Base-by-base conservation (phyloP, 2,113 vertebrate genomes). In the Argyrosomus japonicus region DNA sequence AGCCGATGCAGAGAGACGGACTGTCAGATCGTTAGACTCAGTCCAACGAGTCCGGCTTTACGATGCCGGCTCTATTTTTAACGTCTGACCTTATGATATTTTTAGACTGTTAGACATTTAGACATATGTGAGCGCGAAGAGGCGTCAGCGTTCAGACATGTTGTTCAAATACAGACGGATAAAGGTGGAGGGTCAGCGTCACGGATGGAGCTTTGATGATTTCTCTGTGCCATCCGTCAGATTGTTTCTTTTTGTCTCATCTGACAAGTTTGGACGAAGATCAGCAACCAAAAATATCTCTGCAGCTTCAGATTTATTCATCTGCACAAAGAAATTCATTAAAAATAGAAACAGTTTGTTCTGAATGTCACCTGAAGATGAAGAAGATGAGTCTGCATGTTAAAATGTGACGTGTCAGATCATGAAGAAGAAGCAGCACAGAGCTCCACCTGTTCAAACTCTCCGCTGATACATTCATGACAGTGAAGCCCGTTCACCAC, bases 11-110 rank as follows among this genome's bases (percentile, higher is more conserved):
- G 82, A 87, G 84, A 92, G 92, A 94, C 91, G 94, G 90, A 92
- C 88, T 91, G 92, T 93, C 93, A 94, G 79, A 91, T 89, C 88
- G 79, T 92, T 92, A 91, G 78, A 93, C 89, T 89, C 93, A 88
- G 88, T 76, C 70, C 40, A 88, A 86, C 82, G 68, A 88, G 83
- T 83, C 77, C 86, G 83, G 91, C 89, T 90, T 89, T 90, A 72
- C 86, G 32, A 36, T 51, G 88, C 61, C 60, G 74, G 32, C 6
- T 94, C 93, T 94, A 94, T 95, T 94, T 95, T 91, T 93, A 90
- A 89, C 82, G 77, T 56, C 76, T 85, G 83, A 90, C 83, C 87
- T 80, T 64, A 60, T 53, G 69, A 89, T 95, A 95, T 95, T 94
- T 94, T 92, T 94, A 93, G 93, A 89, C 77, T 82, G 70, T 79